Evolutionary conservation across 1,140 invertebrate species (phyloP), one percentile per base, ranked within the genome.

Genomic region (Calliopsis andreniformis): DNA sequence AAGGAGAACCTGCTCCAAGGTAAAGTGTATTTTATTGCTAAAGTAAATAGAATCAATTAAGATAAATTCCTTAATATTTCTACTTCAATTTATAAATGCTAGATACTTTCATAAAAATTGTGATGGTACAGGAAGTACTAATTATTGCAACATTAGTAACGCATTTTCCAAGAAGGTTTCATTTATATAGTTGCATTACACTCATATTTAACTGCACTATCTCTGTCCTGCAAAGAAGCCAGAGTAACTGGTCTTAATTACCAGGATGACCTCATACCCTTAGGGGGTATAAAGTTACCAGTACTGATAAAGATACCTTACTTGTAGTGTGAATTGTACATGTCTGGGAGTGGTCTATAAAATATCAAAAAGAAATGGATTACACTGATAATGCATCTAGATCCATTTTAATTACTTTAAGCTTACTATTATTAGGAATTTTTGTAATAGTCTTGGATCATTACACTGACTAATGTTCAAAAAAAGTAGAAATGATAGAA

Each of bases 1-100:
- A 97, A 91, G 97, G 97, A 84, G 96, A 98, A 92, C 98, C 97
- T 23, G 95, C 95, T 67, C 97, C 97, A 53, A 96, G 94, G 96
- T 97, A 94, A 76, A 77, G 12, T 35, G 32, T 59, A 72, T 69
- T 42, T 56, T 43, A 67, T 49, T n/a, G 49, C 8, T 3, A 68
- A 76, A 47, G 14, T 49, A 47, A 58, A 58, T 58, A 47, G 28
- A 20, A 0, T 53, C 23, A 28, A 64, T 67, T n/a, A 3, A 55
- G 32, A 53, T 25, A 18, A 2, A 56, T 28, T 68, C 14, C 2
- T 2, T 20, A 1, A 10, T n/a, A 20, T 0, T 20, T 43, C 7
- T 3, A 43, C 56, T 42, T 68, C 16, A 20, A 39, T 30, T 53
- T 3, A 20, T 25, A 4, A 4, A 35, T 5, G 35, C 35, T n/a